Percentiles rank a stretch among this genome's conserved stretches.
Conservation (phyloP, 2,888 invertebrate genomes). For the Lysandra coridon region DNA sequence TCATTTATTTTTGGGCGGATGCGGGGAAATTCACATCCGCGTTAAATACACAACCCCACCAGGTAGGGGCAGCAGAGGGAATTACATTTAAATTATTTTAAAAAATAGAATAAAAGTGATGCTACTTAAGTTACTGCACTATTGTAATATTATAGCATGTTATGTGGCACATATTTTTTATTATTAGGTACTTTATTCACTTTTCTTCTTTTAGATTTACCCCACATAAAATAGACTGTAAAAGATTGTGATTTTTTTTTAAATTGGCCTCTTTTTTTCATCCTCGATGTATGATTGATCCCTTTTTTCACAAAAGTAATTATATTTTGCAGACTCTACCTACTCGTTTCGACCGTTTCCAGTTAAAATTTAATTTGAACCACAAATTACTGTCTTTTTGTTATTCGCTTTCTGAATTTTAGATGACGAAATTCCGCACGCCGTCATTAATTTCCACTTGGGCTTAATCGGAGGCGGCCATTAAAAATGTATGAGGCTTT, state of each 20-base stretch:
- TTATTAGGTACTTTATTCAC: too few species aligned
- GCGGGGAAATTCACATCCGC: slow-evolving; percentile 77
- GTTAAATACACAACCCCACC: slow-evolving; percentile 75
- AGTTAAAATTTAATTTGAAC: slow-evolving; percentile 75
- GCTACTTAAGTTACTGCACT: not conserved
- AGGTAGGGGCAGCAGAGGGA: slow-evolving; percentile 41
- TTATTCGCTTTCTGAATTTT: slow-evolving; percentile 73
- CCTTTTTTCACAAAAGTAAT: not conserved
- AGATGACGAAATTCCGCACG: slow-evolving; percentile 62
- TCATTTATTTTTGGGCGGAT: slow-evolving; percentile 79
- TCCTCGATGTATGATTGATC: not conserved
- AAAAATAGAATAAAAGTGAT: not conserved
- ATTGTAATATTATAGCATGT: not conserved
- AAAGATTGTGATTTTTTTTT: not conserved
- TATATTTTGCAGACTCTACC: slow-evolving; percentile 47
- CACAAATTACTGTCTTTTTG: slow-evolving; percentile 76
- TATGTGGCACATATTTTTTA: too few species aligned
- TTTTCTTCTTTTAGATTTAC: too few species aligned
- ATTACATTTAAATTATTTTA: not conserved
- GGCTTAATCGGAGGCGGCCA: slow-evolving; percentile 47
- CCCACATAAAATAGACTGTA: too few species aligned
- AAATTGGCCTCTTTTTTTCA: not conserved
- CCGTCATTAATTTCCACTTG: slow-evolving; percentile 63
- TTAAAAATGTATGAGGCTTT: slow-evolving; percentile 33
- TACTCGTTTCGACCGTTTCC: slow-evolving; percentile 69